Evolutionary conservation across 2,797 vertebrate genomes (phyloP).

Genomic region (Dicrostonyx torquatus): DNA sequence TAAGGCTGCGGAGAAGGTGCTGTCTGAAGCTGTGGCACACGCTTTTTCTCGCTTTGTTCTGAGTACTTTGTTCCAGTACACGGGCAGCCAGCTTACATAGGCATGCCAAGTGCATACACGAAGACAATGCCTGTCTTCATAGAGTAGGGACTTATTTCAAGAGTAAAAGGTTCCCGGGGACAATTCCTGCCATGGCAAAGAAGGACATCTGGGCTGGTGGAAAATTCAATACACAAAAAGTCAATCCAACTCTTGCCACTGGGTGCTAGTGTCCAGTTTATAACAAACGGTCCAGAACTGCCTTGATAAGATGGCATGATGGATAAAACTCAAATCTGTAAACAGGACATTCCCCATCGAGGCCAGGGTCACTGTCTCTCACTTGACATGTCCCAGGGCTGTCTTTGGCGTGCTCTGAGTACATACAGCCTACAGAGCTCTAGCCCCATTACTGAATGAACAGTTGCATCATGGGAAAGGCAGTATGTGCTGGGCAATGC

Average conservation of each 20-base stretch:
- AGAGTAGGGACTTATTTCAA: not conserved
- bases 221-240: slow-evolving; percentile 64
- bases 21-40: not conserved
- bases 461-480: not conserved
- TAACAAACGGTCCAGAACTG: not conserved
- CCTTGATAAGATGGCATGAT: not conserved
- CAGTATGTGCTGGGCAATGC: not conserved
- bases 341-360: slow-evolving; percentile 11
- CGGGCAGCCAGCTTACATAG: not conserved
- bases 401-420: not conserved
- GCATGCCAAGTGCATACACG: not conserved
- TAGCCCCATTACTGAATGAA: accelerated
- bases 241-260: slow-evolving; percentile 64
- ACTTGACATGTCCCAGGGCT: accelerated
- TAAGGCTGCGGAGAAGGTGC: not conserved
- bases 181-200: not conserved
- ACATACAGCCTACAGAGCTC: accelerated
- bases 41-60: not conserved
- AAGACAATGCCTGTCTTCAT: not conserved
- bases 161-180: not conserved
- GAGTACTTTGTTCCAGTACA: not conserved
- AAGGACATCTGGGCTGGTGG: not conserved
- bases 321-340: not conserved
- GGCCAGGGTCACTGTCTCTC: not conserved
- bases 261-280: not conserved